A percentile compares a stretch with the other conserved stretches of the same genome.
Conservation (phyloP, 2,797 vertebrate species). For the Pterois miles region DNA sequence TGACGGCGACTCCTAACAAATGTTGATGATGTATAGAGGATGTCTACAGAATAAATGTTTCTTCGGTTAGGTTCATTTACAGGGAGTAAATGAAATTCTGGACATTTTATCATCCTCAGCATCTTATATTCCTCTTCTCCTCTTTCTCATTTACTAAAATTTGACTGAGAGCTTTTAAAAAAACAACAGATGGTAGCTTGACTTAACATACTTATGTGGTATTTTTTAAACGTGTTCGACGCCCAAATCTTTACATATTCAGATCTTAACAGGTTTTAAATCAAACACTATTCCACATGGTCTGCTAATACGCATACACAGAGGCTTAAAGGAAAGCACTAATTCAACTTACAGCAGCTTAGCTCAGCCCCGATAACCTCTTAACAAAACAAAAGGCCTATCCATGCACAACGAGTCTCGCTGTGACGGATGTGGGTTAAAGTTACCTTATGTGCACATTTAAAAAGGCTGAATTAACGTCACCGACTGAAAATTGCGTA, state of each 20-base stretch:
- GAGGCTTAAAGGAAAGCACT: constrained; percentile 71
- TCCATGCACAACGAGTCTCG: constrained; percentile 63
- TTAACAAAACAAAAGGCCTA: constrained; percentile 74
- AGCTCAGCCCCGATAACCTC: constrained; percentile 72
- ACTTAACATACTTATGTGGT: background rate
- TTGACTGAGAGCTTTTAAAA: background rate
- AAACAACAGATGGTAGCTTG: background rate
- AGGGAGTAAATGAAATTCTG: background rate
- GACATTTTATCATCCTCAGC: background rate
- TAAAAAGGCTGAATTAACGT: constrained; percentile 42
- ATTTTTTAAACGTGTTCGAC: background rate
- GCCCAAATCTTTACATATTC: background rate
- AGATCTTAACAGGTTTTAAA: background rate
- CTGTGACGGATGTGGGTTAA: constrained; percentile 74
- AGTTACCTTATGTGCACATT: constrained; percentile 61
- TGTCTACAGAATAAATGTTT: background rate
- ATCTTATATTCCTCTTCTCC: background rate
- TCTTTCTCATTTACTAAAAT: background rate
- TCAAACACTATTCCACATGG: constrained; percentile 22
- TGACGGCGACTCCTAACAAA: background rate
- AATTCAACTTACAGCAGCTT: constrained; percentile 78
- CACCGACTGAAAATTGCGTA: background rate
- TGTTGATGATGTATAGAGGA: background rate
- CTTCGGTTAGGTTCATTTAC: background rate
- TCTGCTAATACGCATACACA: constrained; percentile 32